A percentile compares a stretch with the other conserved stretches of the same genome.
These are phyloP conservation scores for Hirtodrosophila histrioides DNA, from an alignment of 2,888 invertebrate species.

Conservation along the genomic window DNA sequence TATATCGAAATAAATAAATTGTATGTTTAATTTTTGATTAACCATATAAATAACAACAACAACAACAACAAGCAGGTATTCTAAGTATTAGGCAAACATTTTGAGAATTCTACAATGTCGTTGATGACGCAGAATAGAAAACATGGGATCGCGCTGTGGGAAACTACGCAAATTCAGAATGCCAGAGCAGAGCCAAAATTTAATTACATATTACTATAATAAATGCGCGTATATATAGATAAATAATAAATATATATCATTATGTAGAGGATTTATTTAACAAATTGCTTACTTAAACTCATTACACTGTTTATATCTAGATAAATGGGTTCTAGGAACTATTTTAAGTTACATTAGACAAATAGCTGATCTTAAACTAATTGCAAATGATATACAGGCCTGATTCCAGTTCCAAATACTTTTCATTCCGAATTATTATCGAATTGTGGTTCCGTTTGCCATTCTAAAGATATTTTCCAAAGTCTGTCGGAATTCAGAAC, in stretches of 20 bases:
- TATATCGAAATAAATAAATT: slow-evolving; percentile 60
- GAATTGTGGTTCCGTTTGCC: no score
- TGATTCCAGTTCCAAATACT: no score
- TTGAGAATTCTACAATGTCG: slow-evolving; percentile 61
- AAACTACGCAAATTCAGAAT: slow-evolving; percentile 47
- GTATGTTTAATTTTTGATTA: slow-evolving; percentile 76
- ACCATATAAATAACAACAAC: slow-evolving; percentile 54
- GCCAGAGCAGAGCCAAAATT: slow-evolving; percentile 31
- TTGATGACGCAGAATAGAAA: slow-evolving; percentile 67
- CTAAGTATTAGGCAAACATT: slow-evolving; percentile 49
- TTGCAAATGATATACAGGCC: no score
- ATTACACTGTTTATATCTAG: background rate
- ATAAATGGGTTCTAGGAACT: no score
- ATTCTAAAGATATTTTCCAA: no score
- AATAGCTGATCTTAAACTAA: no score
- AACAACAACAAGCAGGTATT: slow-evolving; percentile 32
- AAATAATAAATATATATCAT: slow-evolving; percentile 1
- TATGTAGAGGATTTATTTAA: background rate
- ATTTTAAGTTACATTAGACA: no score
- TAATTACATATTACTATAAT: slow-evolving; percentile 35
- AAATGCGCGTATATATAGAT: background rate
- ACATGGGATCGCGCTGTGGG: slow-evolving; percentile 16
- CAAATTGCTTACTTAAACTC: background rate
- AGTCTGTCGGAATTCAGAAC: no score
- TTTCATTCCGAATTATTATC: no score